Percentiles rank a stretch among this genome's conserved stretches.
Conservation (phyloP, 2,888 invertebrate species). For the Athrips mouffetella region DNA sequence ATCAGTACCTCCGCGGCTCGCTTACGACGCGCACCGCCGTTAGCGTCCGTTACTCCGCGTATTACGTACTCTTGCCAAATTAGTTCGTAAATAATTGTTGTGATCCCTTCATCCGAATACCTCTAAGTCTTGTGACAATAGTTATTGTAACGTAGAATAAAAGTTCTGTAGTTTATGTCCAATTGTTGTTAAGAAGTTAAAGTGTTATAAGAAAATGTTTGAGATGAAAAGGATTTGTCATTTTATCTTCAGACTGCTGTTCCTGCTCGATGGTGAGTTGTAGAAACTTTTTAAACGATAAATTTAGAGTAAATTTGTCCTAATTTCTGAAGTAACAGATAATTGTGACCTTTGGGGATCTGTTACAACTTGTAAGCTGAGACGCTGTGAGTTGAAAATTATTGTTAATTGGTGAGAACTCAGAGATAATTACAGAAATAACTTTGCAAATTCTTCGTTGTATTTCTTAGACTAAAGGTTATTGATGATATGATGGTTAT, state of each 20-base stretch:
- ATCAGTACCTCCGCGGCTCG: constrained; percentile 13
- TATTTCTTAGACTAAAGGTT: not conserved
- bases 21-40: constrained; percentile 15
- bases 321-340: no score
- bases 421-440: not conserved
- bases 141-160: no score
- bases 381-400: not conserved
- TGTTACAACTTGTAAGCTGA: not conserved
- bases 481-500: not conserved
- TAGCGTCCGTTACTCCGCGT: constrained; percentile 26
- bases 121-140: constrained; percentile 14
- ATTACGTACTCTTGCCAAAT: constrained; percentile 26
- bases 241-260: constrained; percentile 62
- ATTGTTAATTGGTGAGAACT: not conserved
- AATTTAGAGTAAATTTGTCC: not conserved
- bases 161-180: constrained; percentile 28
- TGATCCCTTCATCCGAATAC: constrained; percentile 26
- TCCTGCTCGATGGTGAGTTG: constrained; percentile 62
- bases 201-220: constrained; percentile 44
- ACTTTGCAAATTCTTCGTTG: not conserved
- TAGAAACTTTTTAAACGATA: not conserved
- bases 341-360: not conserved
- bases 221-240: constrained; percentile 71
- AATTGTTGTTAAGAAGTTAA: constrained; percentile 23
- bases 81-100: constrained; percentile 28